Percentiles rank a stretch among this genome's conserved stretches.
Evolutionary conservation across 2,797 vertebrate species (phyloP).

Genomic region (Coilia nasus): DNA sequence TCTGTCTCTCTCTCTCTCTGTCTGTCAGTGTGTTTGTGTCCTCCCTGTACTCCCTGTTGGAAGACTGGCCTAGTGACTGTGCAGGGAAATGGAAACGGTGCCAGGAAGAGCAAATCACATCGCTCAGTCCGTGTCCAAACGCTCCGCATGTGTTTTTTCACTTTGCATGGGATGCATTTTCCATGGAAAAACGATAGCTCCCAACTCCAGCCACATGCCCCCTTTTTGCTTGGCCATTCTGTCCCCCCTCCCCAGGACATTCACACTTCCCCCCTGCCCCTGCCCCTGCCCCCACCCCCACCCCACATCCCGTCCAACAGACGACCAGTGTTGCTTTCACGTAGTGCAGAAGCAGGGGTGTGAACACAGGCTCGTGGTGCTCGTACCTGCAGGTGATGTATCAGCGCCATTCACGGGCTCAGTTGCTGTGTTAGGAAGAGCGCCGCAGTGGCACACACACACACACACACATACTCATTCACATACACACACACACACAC

Average conservation of each 20-base stretch:
- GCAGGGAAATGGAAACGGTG: background rate
- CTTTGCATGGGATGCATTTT: conserved; percentile 21
- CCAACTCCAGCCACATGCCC: background rate
- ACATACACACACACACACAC: background rate
- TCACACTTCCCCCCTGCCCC: background rate
- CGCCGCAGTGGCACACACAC: too few species aligned
- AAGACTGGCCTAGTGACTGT: background rate
- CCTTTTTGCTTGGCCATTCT: background rate
- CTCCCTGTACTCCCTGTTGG: background rate
- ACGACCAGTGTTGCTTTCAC: background rate
- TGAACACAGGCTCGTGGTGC: background rate
- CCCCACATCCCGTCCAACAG: background rate
- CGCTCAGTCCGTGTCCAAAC: conserved; percentile 3
- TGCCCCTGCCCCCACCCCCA: too few species aligned
- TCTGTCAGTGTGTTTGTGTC: background rate
- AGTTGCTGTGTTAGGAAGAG: background rate
- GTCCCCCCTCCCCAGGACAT: background rate
- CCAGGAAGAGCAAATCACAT: conserved; percentile 48
- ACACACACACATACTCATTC: background rate
- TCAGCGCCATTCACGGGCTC: background rate
- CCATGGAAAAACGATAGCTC: conserved; percentile 7
- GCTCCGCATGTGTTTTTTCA: background rate
- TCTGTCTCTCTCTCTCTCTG: background rate
- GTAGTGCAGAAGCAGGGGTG: background rate
- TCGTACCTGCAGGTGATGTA: background rate